These are phyloP conservation scores for Entomobrya proxima DNA, from an alignment of 2,888 invertebrate species.

Conservation along the genomic window DNA sequence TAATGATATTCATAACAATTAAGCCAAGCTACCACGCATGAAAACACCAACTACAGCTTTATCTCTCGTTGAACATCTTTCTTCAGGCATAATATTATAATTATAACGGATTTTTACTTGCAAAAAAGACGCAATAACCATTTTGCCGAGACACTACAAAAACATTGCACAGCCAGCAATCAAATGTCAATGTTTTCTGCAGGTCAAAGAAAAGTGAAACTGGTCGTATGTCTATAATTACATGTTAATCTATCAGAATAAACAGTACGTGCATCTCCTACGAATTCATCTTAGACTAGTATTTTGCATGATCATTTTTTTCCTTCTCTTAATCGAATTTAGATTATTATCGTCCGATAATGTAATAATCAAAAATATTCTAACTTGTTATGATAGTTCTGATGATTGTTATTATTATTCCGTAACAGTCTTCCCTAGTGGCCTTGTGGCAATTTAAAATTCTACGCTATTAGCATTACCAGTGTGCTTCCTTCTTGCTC, in stretches of 20 bases:
- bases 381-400: not conserved
- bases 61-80: not conserved
- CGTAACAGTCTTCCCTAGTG: not conserved
- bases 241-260: not conserved
- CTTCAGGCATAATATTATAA: not conserved
- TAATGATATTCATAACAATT: slow-evolving; percentile 16
- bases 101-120: slow-evolving; percentile 6
- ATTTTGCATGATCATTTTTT: not conserved
- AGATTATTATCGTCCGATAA: not conserved
- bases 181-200: not conserved
- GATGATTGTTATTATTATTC: not conserved
- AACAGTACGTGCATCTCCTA: not conserved
- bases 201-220: slow-evolving; percentile 59
- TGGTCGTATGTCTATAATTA: slow-evolving; percentile 40
- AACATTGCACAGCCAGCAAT: not conserved
- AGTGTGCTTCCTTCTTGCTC: slow-evolving; percentile 16
- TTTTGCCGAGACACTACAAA: slow-evolving; percentile 10
- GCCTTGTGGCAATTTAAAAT: slow-evolving; percentile 40
- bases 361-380: slow-evolving; percentile 7
- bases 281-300: not conserved
- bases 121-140: not conserved
- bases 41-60: not conserved
- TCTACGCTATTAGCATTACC: not conserved
- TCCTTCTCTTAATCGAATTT: slow-evolving; percentile 24
- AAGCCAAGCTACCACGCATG: slow-evolving; percentile 9